Percentiles rank a stretch among this genome's conserved stretches.
Evolutionary conservation across 1,140 invertebrate genomes (phyloP).

Genomic region (Teleopsis dalmanni): DNA sequence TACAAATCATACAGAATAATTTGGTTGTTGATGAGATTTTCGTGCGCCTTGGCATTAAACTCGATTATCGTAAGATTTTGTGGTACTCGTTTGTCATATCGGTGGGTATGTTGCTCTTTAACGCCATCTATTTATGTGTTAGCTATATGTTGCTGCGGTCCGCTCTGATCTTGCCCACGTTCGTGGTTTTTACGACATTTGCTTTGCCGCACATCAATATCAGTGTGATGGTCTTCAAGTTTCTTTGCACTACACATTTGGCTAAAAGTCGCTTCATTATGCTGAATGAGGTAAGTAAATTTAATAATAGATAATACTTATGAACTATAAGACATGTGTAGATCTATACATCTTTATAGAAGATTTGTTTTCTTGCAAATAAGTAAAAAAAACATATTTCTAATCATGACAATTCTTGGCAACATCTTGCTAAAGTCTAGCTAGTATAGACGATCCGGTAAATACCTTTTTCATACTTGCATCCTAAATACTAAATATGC

Average conservation of each 20-base stretch:
- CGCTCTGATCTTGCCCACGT: slow-evolving; percentile 32
- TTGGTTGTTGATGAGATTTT: slow-evolving; percentile 38
- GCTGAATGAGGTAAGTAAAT: slow-evolving; percentile 35
- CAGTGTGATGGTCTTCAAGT: slow-evolving; percentile 39
- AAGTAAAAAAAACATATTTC: no score
- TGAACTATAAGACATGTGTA: no score
- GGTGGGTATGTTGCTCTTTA: slow-evolving; percentile 34
- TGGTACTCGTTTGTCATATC: slow-evolving; percentile 30
- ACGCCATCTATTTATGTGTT: slow-evolving; percentile 35
- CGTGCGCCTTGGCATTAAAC: slow-evolving; percentile 31
- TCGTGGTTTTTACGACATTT: slow-evolving; percentile 37
- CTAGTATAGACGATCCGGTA: no score
- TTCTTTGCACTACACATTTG: slow-evolving; percentile 36
- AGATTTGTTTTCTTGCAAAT: no score
- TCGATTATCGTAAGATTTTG: slow-evolving; percentile 31
- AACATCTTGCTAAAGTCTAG: no score
- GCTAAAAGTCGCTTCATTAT: slow-evolving; percentile 33
- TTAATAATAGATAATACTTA: no score
- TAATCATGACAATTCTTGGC: no score
- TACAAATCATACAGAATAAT: slow-evolving; percentile 33
- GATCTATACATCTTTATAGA: no score
- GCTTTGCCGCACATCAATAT: slow-evolving; percentile 40
- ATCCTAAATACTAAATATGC: no score
- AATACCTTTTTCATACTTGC: no score
- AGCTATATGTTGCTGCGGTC: slow-evolving; percentile 33